A percentile compares a stretch with the other conserved stretches of the same genome.
Conservation (phyloP, 1,140 invertebrate genomes). For the Euwallacea similis region DNA sequence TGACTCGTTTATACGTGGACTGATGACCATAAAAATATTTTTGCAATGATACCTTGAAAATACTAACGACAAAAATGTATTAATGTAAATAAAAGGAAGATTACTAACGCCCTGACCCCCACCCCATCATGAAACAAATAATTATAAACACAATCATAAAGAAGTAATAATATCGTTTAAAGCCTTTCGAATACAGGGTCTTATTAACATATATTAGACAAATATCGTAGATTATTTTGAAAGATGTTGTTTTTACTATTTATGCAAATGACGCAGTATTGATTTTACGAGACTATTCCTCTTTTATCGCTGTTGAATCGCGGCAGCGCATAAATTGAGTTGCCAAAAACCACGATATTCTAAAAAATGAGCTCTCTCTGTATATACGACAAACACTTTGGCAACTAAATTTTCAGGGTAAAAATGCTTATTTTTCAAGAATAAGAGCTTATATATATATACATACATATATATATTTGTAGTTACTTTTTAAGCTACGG, state of each 20-base stretch:
- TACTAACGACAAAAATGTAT: slow-evolving; percentile 9
- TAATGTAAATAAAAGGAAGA: slow-evolving; percentile 38
- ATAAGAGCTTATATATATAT: slow-evolving; percentile 23
- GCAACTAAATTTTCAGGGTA: slow-evolving; percentile 45
- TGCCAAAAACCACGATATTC: slow-evolving; percentile 32
- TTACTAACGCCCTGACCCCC: slow-evolving; percentile 39
- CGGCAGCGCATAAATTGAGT: slow-evolving; percentile 4
- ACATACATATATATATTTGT: slow-evolving; percentile 26
- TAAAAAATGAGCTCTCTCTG: slow-evolving; percentile 31
- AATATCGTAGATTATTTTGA: slow-evolving; percentile 45
- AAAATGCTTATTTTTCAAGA: slow-evolving; percentile 37
- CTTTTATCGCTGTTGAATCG: not conserved
- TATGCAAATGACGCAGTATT: slow-evolving; percentile 43
- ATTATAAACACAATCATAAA: slow-evolving; percentile 45
- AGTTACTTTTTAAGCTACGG: slow-evolving; percentile 17
- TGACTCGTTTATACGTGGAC: slow-evolving; percentile 37
- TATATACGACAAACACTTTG: slow-evolving; percentile 26
- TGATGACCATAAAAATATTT: slow-evolving; percentile 46
- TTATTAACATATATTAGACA: slow-evolving; percentile 41
- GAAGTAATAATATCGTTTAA: slow-evolving; percentile 44
- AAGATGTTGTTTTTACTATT: slow-evolving; percentile 39
- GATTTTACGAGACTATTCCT: slow-evolving; percentile 39
- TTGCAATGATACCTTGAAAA: slow-evolving; percentile 38
- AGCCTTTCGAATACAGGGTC: slow-evolving; percentile 50
- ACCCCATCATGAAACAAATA: slow-evolving; percentile 34